phyloP scores from a whole-genome alignment of 1,140 invertebrate species.

The Drosophila rhopaloa region DNA sequence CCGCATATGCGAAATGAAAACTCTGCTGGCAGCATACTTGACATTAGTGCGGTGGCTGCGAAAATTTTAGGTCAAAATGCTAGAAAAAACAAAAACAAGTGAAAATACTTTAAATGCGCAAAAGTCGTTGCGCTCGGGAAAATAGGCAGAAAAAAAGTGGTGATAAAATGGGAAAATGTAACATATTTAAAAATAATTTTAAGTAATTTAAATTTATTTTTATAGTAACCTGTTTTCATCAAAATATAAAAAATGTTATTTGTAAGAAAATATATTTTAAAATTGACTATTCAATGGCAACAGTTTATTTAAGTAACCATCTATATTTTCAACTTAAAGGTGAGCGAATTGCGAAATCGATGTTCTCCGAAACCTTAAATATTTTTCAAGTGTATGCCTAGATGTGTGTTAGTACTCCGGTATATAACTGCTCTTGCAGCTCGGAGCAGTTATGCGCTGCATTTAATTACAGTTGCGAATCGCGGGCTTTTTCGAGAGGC shows the following conservation, averaged over 20 bases:
- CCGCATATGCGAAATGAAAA: conserved; percentile 68
- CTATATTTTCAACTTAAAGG: no score
- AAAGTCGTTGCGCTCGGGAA: conserved; percentile 18
- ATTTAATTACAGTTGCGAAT: conserved; percentile 74
- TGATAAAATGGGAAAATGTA: no score
- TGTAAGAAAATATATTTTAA: no score
- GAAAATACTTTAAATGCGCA: conserved; percentile 62
- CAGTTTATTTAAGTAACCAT: no score
- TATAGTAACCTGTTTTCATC: no score
- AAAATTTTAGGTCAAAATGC: conserved; percentile 79
- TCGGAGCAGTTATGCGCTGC: conserved; percentile 74
- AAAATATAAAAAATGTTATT: no score
- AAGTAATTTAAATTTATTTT: no score
- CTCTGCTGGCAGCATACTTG: conserved; percentile 64
- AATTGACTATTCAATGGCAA: no score
- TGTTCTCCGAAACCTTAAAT: no score
- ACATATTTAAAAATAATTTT: background rate
- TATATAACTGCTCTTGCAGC: conserved; percentile 59
- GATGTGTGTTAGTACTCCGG: conserved; percentile 32
- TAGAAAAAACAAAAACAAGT: conserved; percentile 39
- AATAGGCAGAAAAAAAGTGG: background rate
- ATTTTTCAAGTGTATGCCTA: conserved; percentile 5
- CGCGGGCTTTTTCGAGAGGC: conserved; percentile 39
- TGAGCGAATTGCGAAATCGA: no score
- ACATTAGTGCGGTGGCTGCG: conserved; percentile 63